Conservation (phyloP, 2,113 vertebrate species). For the Globicephala melas region DNA sequence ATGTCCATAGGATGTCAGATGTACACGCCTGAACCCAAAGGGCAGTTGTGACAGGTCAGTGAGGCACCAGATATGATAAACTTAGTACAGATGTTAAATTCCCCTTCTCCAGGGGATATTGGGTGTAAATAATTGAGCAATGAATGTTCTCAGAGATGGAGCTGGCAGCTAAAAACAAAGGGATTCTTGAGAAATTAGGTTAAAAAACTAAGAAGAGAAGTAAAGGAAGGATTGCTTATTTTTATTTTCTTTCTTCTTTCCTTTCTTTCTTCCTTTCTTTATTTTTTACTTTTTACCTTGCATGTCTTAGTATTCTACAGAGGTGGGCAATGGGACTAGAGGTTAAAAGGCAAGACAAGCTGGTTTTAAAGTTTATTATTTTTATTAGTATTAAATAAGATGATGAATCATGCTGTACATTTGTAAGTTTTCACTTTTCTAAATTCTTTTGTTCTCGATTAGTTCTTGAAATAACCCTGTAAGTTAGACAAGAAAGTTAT, state of each 20-base stretch:
- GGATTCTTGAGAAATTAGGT: not conserved
- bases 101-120: not conserved
- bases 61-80: not conserved
- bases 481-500: constrained; percentile 44
- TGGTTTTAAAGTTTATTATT: constrained; percentile 51
- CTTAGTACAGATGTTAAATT: not conserved
- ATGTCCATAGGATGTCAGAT: not conserved
- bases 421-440: constrained; percentile 46
- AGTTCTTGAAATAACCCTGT: constrained; percentile 30
- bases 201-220: not conserved
- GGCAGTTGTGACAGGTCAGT: not conserved
- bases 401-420: constrained; percentile 33
- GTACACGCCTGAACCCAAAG: not conserved
- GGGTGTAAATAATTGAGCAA: not conserved
- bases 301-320: not conserved
- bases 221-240: not conserved
- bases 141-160: not conserved
- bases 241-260: not conserved
- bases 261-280: not conserved
- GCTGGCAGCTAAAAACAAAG: not conserved
- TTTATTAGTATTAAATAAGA: constrained; percentile 48
- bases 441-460: constrained; percentile 42
- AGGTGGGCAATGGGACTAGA: not conserved
- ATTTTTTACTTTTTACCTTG: not conserved
- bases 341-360: not conserved